phyloP scores from a whole-genome alignment of 1,140 invertebrate species.

The Bombyx mandarina region DNA sequence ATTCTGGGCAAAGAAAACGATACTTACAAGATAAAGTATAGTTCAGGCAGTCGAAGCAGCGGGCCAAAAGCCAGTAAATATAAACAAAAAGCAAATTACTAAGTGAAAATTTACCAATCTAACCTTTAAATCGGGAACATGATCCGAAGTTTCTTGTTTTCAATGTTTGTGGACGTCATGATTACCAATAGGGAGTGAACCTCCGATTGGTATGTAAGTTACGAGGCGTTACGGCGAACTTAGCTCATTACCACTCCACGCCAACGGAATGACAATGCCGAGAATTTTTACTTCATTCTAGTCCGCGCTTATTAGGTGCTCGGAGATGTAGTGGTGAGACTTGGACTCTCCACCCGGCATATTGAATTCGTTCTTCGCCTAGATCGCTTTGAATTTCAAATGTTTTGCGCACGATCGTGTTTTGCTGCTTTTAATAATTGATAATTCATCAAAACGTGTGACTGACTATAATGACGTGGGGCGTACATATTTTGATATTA shows the following conservation, averaged over 20 bases:
- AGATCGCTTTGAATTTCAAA: neutral
- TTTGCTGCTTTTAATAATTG: too few species aligned
- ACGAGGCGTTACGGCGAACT: slow-evolving; percentile 60
- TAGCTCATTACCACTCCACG: slow-evolving; percentile 65
- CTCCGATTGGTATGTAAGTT: slow-evolving; percentile 66
- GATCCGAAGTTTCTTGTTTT: slow-evolving; percentile 56
- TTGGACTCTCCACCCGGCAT: slow-evolving; percentile 22
- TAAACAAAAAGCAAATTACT: neutral
- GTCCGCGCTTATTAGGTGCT: slow-evolving; percentile 52
- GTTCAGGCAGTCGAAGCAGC: too few species aligned
- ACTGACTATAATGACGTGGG: too few species aligned
- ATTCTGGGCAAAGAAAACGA: too few species aligned
- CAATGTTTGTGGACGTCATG: slow-evolving; percentile 44
- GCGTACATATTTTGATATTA: too few species aligned
- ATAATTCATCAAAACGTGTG: too few species aligned
- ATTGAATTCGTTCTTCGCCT: slow-evolving; percentile 24
- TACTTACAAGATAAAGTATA: too few species aligned
- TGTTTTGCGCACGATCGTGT: too few species aligned
- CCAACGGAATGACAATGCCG: slow-evolving; percentile 55
- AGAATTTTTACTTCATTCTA: slow-evolving; percentile 60
- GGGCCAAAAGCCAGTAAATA: neutral
- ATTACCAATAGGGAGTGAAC: slow-evolving; percentile 43
- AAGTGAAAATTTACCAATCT: neutral
- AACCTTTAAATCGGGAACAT: slow-evolving; percentile 28
- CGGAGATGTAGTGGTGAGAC: slow-evolving; percentile 29